Evolutionary conservation across 2,888 invertebrate genomes (phyloP), one percentile per base, ranked within the genome.

Genomic region (Horisme vitalbata): DNA sequence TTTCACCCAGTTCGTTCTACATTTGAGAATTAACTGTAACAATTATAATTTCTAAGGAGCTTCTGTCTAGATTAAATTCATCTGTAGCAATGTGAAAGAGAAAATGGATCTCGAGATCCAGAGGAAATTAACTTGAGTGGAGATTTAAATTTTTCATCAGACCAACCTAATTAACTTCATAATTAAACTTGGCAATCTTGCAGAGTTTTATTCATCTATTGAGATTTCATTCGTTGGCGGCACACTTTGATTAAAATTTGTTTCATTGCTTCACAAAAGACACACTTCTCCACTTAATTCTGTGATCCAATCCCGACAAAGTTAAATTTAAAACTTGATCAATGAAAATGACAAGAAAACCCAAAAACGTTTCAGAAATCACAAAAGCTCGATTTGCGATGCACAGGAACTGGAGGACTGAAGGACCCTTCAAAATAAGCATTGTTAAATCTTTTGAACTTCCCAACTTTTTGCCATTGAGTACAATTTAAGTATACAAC

Each of bases 381-480:
- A 61, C 66, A 68, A 80, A 76, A 72, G 72, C 65, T 59, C 66
- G 67, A 65, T 74, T 71, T 61, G 64, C 65, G 72, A 79, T 75
- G 76, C 73, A 74, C 68, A 71, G 71, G 72, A 78, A 66, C 65
- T 68, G 63, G 65, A 71, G 71, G 68, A 70, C 59, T 66, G 71
- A 51, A 68, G 58, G 75, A 71, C 79, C 82, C 77, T 78, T 80
- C 79, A 76, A 82, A 86, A 85, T 82, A 83, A 83, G 83, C 83
- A 84, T 86, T 87, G 87, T 87, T 86, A 87, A 86, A 86, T 86
- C 86, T 87, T 87, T 79, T 77, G 74, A 81, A 83, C 77, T 79
- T 69, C 58, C 75, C 64, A 86, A 88, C 83, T 86, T 87, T 83
- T 70, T 69, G 75, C 79, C 83, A 83, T 88, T 84, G 82, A 75